Evolutionary conservation across 2,888 invertebrate genomes (phyloP).

Genomic region (Dolichopus griseipennis): DNA sequence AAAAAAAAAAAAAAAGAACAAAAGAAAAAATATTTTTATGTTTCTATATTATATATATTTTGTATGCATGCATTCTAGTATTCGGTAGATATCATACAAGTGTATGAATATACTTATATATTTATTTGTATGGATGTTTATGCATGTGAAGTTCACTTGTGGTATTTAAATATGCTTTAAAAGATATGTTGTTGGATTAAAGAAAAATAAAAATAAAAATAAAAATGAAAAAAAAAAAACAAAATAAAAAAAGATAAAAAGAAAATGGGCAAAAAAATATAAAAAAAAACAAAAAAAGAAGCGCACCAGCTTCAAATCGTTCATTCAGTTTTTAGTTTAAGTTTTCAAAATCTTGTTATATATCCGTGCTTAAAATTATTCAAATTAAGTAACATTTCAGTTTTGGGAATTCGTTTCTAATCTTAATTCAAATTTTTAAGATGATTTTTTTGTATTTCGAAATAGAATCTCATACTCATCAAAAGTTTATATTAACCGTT

Average conservation of each 20-base stretch:
- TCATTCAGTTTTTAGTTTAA: constrained; percentile 1
- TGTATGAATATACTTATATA: constrained; percentile 11
- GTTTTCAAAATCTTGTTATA: constrained; percentile 2
- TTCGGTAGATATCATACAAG: too few relatives aligned
- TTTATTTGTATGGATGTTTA: constrained; percentile 1
- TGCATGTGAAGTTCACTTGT: constrained; percentile 18
- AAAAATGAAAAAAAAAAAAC: constrained; percentile 15
- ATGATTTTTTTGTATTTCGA: too few relatives aligned
- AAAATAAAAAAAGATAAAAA: constrained; percentile 19
- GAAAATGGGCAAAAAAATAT: constrained; percentile 16
- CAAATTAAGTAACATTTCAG: too few relatives aligned
- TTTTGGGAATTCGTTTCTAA: too few relatives aligned
- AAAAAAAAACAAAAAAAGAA: constrained; percentile 18
- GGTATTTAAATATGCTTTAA: constrained; percentile 18
- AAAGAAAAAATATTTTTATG: too few relatives aligned
- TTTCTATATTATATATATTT: too few relatives aligned
- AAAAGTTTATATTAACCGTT: too few relatives aligned
- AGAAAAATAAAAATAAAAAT: constrained; percentile 1
- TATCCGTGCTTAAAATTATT: not conserved
- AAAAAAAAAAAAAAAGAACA: constrained; percentile 18
- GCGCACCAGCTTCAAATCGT: constrained; percentile 6
- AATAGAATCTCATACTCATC: too few relatives aligned
- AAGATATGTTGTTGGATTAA: constrained; percentile 18
- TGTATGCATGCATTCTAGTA: too few relatives aligned
- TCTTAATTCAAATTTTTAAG: too few relatives aligned